Percentiles rank a stretch among this genome's conserved stretches.
phyloP scores from a whole-genome alignment of 2,797 vertebrate genomes.

The Decapterus maruadsi region DNA sequence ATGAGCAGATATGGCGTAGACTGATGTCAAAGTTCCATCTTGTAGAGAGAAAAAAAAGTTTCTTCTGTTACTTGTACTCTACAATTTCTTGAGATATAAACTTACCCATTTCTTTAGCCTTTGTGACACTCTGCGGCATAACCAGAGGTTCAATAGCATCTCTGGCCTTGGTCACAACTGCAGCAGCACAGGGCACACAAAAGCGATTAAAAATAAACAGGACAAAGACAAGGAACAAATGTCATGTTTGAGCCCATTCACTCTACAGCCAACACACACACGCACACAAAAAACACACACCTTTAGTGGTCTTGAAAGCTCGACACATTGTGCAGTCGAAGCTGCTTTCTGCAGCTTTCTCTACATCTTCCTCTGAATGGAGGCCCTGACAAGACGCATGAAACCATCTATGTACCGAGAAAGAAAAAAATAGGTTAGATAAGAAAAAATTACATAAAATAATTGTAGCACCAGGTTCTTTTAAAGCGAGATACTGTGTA shows the following conservation, averaged over 20 bases:
- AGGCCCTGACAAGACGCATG: constrained; percentile 96
- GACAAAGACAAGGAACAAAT: constrained; percentile 31
- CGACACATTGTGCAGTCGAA: constrained; percentile 98
- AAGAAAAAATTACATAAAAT: constrained; percentile 16
- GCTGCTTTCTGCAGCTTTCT: constrained; percentile 92
- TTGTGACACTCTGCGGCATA: constrained; percentile 91
- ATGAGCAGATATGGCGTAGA: neutral
- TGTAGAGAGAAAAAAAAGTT: neutral
- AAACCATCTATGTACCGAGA: constrained; percentile 91
- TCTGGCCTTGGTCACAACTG: constrained; percentile 85
- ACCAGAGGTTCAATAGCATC: constrained; percentile 91
- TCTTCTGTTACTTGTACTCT: neutral
- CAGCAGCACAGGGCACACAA: constrained; percentile 66
- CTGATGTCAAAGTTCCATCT: neutral
- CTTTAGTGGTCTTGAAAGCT: constrained; percentile 90
- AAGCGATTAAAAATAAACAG: constrained; percentile 43
- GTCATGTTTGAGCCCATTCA: constrained; percentile 13
- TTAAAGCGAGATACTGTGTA: constrained; percentile 34
- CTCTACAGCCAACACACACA: neutral
- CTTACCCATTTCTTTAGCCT: constrained; percentile 95
- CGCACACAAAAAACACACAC: constrained; percentile 68
- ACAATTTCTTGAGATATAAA: neutral
- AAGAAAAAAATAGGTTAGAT: constrained; percentile 44
- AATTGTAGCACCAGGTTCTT: constrained; percentile 2
- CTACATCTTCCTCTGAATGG: constrained; percentile 95